These are phyloP conservation scores for Penaeus japonicus DNA, from an alignment of 1,140 invertebrate species.

Conservation along the genomic window DNA sequence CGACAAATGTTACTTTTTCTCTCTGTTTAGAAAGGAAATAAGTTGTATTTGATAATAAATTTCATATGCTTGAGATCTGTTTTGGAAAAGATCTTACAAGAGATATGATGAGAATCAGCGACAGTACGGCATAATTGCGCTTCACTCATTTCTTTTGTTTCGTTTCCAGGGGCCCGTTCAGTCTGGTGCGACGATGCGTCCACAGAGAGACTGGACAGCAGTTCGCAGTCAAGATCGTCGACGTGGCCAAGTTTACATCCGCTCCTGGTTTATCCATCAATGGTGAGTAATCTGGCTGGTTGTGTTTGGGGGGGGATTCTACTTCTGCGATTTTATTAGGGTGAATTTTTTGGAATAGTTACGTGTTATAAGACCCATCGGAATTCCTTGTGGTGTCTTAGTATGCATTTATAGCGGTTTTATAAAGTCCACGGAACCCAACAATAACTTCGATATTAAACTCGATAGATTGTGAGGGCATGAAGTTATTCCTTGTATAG, in stretches of 20 bases:
- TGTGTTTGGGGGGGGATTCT: neutral
- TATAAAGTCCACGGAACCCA: no score
- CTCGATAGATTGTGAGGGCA: no score
- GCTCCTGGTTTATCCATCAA: slow-evolving; percentile 94
- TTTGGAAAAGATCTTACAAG: no score
- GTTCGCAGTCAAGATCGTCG: slow-evolving; percentile 98
- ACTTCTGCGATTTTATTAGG: neutral
- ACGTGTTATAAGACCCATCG: no score
- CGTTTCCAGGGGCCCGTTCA: slow-evolving; percentile 89
- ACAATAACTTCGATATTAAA: no score
- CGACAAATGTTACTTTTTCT: no score
- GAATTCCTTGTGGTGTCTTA: no score
- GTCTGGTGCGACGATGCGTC: slow-evolving; percentile 93
- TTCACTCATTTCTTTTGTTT: neutral
- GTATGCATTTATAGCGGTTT: no score
- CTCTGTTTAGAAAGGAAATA: no score
- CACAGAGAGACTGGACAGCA: slow-evolving; percentile 93
- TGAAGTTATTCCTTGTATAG: no score
- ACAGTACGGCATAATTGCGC: neutral
- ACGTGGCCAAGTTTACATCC: slow-evolving; percentile 96
- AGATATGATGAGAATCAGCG: neutral
- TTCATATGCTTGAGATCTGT: no score
- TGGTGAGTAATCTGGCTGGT: slow-evolving; percentile 71
- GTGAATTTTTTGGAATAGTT: neutral
- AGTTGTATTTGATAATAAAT: no score